These are phyloP conservation scores for Heliconius nattereri DNA, from an alignment of 1,140 invertebrate genomes.

Conservation along the genomic window DNA sequence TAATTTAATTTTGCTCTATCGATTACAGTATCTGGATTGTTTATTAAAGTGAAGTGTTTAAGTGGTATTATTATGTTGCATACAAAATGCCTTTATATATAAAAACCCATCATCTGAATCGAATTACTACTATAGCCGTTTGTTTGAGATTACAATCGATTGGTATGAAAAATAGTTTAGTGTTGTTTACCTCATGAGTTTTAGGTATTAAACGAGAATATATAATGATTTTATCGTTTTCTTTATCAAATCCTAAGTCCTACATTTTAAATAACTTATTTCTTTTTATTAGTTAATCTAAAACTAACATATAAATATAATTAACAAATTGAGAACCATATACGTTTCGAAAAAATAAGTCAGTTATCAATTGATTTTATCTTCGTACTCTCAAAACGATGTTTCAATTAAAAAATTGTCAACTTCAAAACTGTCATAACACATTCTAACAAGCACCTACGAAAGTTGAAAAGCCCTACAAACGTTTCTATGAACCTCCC, in stretches of 20 bases:
- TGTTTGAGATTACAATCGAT: slow-evolving; percentile 64
- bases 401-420: not conserved
- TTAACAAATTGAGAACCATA: no score
- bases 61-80: slow-evolving; percentile 22
- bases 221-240: slow-evolving; percentile 55
- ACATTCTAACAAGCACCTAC: not conserved
- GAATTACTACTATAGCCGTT: slow-evolving; percentile 44
- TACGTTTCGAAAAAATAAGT: no score
- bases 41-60: slow-evolving; percentile 27
- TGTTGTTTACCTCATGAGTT: slow-evolving; percentile 80
- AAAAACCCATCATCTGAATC: slow-evolving; percentile 33
- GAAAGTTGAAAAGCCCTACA: not conserved
- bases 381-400: not conserved
- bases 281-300: no score
- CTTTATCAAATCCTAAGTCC: slow-evolving; percentile 25
- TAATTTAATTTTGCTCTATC: slow-evolving; percentile 44
- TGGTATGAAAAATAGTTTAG: slow-evolving; percentile 73
- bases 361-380: slow-evolving; percentile 16
- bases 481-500: slow-evolving; percentile 12
- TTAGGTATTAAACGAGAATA: slow-evolving; percentile 79
- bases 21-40: slow-evolving; percentile 69
- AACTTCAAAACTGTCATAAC: not conserved
- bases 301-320: no score
- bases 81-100: slow-evolving; percentile 40
- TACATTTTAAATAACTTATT: no score